Evolutionary conservation across 2,888 invertebrate genomes (phyloP).

Genomic region (Endotricha flammealis): DNA sequence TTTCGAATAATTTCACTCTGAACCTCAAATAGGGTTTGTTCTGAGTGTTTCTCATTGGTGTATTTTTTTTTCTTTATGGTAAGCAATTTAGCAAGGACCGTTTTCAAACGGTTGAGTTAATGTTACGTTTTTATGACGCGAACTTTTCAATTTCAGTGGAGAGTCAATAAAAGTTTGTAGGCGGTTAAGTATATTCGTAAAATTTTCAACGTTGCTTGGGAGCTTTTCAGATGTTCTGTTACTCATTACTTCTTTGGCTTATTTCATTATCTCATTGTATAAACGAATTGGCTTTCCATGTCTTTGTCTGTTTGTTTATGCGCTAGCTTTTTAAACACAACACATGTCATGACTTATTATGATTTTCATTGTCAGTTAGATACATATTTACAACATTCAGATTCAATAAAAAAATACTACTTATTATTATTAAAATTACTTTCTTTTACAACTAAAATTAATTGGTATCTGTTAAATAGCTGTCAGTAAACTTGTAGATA

Average conservation of each 20-base stretch:
- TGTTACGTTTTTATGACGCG: constrained; percentile 7
- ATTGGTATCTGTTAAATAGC: too few species aligned
- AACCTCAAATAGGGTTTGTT: not conserved
- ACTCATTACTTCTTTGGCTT: not conserved
- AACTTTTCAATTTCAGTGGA: constrained; percentile 7
- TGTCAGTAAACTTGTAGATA: too few species aligned
- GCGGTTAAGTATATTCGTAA: constrained; percentile 4
- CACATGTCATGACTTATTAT: too few species aligned
- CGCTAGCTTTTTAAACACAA: too few species aligned
- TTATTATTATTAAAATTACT: too few species aligned
- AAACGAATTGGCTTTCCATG: too few species aligned
- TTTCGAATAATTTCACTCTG: constrained; percentile 7
- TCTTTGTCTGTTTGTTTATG: too few species aligned
- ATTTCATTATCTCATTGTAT: not conserved
- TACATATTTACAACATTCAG: too few species aligned
- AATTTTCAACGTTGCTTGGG: not conserved
- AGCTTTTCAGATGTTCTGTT: not conserved
- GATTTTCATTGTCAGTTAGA: too few species aligned
- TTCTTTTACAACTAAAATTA: too few species aligned
- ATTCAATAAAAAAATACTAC: too few species aligned
- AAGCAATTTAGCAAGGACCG: constrained; percentile 8
- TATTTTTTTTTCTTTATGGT: constrained; percentile 7
- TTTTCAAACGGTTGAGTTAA: constrained; percentile 9
- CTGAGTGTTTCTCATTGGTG: not conserved
- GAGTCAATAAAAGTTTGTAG: constrained; percentile 8